Evolutionary conservation across 2,888 invertebrate genomes (phyloP).

Genomic region (Drosophila monieri): DNA sequence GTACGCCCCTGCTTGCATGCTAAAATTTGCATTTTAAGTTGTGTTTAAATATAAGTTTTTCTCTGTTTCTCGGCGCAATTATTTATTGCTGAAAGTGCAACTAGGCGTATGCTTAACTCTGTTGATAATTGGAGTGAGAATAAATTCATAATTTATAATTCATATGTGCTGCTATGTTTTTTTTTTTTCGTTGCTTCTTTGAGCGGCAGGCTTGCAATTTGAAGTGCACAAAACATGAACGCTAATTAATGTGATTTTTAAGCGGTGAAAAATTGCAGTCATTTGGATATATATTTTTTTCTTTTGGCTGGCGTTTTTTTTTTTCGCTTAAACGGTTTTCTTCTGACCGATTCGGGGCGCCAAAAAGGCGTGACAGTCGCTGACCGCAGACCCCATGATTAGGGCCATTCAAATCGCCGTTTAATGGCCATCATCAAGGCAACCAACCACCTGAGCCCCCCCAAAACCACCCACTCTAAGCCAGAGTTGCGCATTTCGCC

Average conservation of each 20-base stretch:
- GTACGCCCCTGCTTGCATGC: constrained; percentile 43
- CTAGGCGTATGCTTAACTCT: constrained; percentile 77
- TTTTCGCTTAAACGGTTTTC: constrained; percentile 22
- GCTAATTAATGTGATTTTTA: constrained; percentile 65
- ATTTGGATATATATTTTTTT: constrained; percentile 33
- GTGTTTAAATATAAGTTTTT: constrained; percentile 59
- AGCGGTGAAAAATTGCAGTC: constrained; percentile 55
- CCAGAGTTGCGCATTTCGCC: not conserved
- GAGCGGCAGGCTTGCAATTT: constrained; percentile 20
- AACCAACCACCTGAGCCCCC: constrained; percentile 13
- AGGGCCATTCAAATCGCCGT: constrained; percentile 40
- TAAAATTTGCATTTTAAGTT: constrained; percentile 76
- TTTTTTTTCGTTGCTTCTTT: constrained; percentile 16
- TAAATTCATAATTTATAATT: constrained; percentile 68
- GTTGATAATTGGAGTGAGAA: constrained; percentile 79
- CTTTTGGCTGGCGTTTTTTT: constrained; percentile 13
- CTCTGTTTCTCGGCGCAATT: constrained; percentile 53
- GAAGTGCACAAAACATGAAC: constrained; percentile 54
- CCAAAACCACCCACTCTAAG: constrained; percentile 1
- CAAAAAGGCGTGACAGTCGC: constrained; percentile 55
- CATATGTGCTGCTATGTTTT: constrained; percentile 26
- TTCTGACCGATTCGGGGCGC: constrained; percentile 42
- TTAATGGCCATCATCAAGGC: constrained; percentile 42
- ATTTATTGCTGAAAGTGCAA: constrained; percentile 72
- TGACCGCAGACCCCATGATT: constrained; percentile 33